Conservation (phyloP, 2,888 invertebrate genomes). For the Drosophila villosipedis region DNA sequence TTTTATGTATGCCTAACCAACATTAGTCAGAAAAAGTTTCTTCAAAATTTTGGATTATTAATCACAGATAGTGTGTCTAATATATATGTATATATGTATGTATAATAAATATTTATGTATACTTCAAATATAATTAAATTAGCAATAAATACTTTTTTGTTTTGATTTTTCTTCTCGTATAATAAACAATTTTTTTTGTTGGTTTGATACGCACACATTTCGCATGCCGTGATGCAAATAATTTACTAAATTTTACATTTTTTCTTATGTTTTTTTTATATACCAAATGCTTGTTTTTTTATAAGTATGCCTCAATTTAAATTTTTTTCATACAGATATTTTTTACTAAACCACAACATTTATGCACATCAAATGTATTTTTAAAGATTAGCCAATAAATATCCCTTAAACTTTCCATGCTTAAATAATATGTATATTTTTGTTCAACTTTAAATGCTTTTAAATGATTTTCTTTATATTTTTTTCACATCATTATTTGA, state of each 20-base stretch:
- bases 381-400: constrained; percentile 68
- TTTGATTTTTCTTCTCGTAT: constrained; percentile 43
- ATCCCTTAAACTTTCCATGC: constrained; percentile 35
- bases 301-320: constrained; percentile 44
- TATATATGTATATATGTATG: constrained; percentile 79
- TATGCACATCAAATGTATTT: constrained; percentile 71
- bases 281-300: constrained; percentile 51
- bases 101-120: constrained; percentile 80
- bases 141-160: constrained; percentile 81
- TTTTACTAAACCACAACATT: constrained; percentile 75
- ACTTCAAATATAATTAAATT: constrained; percentile 80
- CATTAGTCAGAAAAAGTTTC: constrained; percentile 85
- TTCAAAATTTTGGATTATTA: constrained; percentile 86
- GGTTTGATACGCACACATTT: constrained; percentile 43
- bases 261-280: constrained; percentile 36
- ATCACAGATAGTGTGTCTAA: constrained; percentile 86
- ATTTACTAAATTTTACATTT: constrained; percentile 54
- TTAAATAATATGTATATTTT: constrained; percentile 61
- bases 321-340: constrained; percentile 46
- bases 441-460: constrained; percentile 46
- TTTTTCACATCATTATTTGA: constrained; percentile 40
- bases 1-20: constrained; percentile 69
- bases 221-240: constrained; percentile 51
- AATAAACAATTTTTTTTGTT: constrained; percentile 58
- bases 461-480: constrained; percentile 40